These are phyloP conservation scores for Gallinago stenura DNA, from an alignment of 2,797 vertebrate genomes.

Conservation along the genomic window DNA sequence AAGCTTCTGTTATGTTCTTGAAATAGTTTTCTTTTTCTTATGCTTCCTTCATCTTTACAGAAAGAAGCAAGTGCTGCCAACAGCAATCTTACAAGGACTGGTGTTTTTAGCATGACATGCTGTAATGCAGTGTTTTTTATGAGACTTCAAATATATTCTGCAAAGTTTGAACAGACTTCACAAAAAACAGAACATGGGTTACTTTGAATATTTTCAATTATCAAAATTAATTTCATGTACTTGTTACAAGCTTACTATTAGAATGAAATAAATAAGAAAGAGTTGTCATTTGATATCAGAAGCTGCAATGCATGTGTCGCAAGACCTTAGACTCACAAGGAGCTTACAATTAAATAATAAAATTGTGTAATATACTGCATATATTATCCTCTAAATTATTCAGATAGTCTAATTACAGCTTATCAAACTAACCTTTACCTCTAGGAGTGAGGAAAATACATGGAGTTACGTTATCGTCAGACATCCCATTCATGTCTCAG, in stretches of 20 bases:
- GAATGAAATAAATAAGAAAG: neutral
- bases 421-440: slow-evolving; percentile 36
- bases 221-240: neutral
- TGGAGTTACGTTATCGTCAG: neutral
- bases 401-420: neutral
- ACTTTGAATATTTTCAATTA: neutral
- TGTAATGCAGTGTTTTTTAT: neutral
- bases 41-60: neutral
- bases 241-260: neutral
- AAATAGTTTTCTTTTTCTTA: neutral
- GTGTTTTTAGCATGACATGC: neutral
- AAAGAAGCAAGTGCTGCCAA: neutral
- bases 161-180: neutral
- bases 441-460: neutral
- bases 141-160: neutral
- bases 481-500: neutral
- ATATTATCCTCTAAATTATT: neutral
- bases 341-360: slow-evolving; percentile 39
- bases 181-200: neutral
- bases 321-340: neutral
- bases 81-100: neutral
- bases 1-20: neutral
- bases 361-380: neutral
- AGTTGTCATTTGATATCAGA: neutral
- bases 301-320: neutral